These are phyloP conservation scores for Tachina fera DNA, from an alignment of 2,888 invertebrate species.

Conservation along the genomic window DNA sequence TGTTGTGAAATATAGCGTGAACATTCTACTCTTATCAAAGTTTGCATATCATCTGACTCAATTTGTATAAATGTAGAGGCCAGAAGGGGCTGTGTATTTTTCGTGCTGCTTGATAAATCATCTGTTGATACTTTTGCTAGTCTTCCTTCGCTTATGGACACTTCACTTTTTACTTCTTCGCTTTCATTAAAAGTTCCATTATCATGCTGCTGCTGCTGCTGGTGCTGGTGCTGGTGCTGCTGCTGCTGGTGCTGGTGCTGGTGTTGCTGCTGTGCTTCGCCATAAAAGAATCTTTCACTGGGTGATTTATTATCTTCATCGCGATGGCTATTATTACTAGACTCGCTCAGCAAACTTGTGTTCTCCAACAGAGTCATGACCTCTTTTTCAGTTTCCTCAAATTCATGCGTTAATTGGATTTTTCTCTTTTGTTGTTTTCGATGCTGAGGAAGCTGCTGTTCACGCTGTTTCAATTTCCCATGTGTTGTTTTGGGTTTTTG, in stretches of 20 bases:
- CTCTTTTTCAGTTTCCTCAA: constrained; percentile 77
- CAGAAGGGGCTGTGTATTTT: constrained; percentile 67
- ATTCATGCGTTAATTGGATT: constrained; percentile 77
- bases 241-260: too few relatives aligned
- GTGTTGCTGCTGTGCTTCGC: constrained; percentile 45
- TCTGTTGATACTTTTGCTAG: constrained; percentile 50
- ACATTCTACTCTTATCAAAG: constrained; percentile 15
- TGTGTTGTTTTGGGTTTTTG: constrained; percentile 51
- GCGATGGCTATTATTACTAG: constrained; percentile 34
- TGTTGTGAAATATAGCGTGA: background rate
- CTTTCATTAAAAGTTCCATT: constrained; percentile 8
- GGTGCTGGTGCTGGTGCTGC: too few relatives aligned
- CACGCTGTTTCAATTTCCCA: constrained; percentile 44
- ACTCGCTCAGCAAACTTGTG: constrained; percentile 71
- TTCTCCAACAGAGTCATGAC: constrained; percentile 75
- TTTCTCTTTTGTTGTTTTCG: constrained; percentile 73
- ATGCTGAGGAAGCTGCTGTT: constrained; percentile 1
- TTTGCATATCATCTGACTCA: constrained; percentile 72
- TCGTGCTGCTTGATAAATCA: constrained; percentile 41
- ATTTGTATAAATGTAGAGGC: constrained; percentile 80
- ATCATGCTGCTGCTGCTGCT: constrained; percentile 34
- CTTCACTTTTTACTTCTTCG: constrained; percentile 41
- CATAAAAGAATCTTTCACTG: constrained; percentile 76
- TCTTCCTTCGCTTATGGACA: constrained; percentile 22
- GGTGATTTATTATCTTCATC: constrained; percentile 69